These are phyloP conservation scores for Heliopora coerulea DNA, from an alignment of 92 coral and sea anemone genomes.

Conservation along the genomic window DNA sequence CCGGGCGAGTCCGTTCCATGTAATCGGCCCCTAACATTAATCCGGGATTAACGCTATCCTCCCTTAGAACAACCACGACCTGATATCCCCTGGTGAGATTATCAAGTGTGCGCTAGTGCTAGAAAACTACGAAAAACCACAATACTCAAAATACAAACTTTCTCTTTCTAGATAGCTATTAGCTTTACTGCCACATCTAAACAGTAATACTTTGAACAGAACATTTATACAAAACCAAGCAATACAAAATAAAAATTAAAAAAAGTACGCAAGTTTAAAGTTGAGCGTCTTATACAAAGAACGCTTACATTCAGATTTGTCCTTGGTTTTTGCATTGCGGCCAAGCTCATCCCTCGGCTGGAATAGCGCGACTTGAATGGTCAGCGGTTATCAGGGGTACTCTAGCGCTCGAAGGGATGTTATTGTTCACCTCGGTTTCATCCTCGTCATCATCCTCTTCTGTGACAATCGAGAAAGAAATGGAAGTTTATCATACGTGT, in stretches of 20 bases:
- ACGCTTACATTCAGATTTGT: background rate
- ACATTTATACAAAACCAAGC: background rate
- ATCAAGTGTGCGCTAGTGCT: too few species aligned
- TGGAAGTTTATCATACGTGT: background rate
- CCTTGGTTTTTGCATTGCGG: background rate
- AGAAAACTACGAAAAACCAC: too few species aligned
- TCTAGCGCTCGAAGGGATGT: conserved; percentile 6
- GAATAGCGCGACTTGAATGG: conserved; percentile 27
- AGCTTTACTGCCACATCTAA: too few species aligned
- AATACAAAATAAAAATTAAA: background rate
- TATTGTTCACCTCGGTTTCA: conserved; percentile 53
- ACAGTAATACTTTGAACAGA: too few species aligned
- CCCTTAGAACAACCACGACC: too few species aligned
- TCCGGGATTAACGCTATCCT: too few species aligned
- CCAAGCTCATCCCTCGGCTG: conserved; percentile 28
- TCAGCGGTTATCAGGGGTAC: conserved; percentile 33
- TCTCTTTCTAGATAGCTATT: too few species aligned
- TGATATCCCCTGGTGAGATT: too few species aligned
- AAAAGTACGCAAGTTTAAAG: background rate
- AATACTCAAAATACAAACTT: too few species aligned
- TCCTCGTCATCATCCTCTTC: conserved; percentile 60
- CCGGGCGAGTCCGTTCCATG: too few species aligned
- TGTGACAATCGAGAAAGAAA: background rate
- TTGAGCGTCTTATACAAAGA: background rate
- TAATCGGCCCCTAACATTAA: too few species aligned